A percentile compares a stretch with the other conserved stretches of the same genome.
Conservation (phyloP, 2,113 vertebrate species). For the Hippopotamus amphibius region DNA sequence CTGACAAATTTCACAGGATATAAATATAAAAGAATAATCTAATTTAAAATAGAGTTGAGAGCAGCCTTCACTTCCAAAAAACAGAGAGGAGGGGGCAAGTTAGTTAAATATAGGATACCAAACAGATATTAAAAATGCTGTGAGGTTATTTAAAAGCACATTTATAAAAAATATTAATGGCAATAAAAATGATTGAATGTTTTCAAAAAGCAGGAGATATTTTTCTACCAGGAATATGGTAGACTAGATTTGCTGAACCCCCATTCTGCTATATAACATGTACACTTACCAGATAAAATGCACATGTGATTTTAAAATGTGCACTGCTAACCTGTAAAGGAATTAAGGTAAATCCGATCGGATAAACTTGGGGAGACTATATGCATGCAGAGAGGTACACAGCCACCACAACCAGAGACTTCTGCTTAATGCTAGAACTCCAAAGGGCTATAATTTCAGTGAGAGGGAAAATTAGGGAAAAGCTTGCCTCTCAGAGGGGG, state of each 20-base stretch:
- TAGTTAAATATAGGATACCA: neutral
- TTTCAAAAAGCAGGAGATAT: neutral
- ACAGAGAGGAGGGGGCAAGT: neutral
- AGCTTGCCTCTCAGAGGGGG: fast-evolving
- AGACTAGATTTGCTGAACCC: neutral
- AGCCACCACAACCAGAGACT: neutral
- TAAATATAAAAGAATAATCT: neutral
- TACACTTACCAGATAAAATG: neutral
- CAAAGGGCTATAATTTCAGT: neutral
- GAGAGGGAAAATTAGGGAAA: neutral
- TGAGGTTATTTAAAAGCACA: neutral
- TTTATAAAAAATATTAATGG: constrained; percentile 20
- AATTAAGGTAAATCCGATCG: neutral
- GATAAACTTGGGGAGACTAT: neutral
- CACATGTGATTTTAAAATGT: neutral
- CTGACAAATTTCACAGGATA: neutral
- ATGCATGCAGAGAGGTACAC: neutral
- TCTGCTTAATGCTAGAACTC: neutral
- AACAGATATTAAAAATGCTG: neutral
- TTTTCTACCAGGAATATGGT: neutral
- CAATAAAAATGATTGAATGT: neutral
- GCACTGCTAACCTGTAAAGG: neutral
- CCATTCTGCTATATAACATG: neutral
- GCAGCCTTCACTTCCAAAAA: neutral
- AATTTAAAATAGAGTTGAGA: neutral